Percentiles rank a stretch among this genome's conserved stretches.
phyloP scores from a whole-genome alignment of 2,113 vertebrate genomes.

The Pangasianodon hypophthalmus region DNA sequence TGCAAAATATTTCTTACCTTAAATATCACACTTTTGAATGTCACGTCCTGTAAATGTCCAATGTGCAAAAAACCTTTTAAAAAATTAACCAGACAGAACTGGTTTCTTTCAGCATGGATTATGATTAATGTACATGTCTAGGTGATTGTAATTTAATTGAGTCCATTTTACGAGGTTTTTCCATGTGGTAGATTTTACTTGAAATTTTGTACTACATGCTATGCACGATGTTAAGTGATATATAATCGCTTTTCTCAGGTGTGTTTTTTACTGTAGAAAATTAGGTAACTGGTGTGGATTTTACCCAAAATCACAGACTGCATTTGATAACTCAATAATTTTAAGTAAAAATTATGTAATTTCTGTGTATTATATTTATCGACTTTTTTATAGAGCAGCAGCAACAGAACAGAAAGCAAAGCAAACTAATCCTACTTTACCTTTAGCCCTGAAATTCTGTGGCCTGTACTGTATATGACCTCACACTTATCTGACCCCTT shows the following conservation, averaged over 20 bases:
- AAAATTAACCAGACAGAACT: background rate
- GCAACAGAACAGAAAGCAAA: background rate
- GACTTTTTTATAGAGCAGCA: background rate
- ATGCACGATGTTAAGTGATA: no score
- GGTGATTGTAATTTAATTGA: no score
- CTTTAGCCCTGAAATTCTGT: background rate
- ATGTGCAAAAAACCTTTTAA: no score
- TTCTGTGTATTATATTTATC: background rate
- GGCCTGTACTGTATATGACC: background rate
- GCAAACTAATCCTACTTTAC: background rate
- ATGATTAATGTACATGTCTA: no score
- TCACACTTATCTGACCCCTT: background rate
- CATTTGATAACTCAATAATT: background rate
- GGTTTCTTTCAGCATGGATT: background rate
- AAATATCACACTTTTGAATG: no score
- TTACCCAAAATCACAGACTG: background rate
- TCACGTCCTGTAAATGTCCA: no score
- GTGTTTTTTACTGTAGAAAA: background rate
- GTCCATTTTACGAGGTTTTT: no score
- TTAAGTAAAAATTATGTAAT: background rate
- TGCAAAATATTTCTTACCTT: no score
- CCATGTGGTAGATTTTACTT: no score
- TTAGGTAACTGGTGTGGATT: background rate
- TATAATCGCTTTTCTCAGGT: no score
- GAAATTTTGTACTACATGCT: no score